Base-by-base conservation (phyloP, 2,797 vertebrate species). In the Odontamblyopus rebecca region DNA sequence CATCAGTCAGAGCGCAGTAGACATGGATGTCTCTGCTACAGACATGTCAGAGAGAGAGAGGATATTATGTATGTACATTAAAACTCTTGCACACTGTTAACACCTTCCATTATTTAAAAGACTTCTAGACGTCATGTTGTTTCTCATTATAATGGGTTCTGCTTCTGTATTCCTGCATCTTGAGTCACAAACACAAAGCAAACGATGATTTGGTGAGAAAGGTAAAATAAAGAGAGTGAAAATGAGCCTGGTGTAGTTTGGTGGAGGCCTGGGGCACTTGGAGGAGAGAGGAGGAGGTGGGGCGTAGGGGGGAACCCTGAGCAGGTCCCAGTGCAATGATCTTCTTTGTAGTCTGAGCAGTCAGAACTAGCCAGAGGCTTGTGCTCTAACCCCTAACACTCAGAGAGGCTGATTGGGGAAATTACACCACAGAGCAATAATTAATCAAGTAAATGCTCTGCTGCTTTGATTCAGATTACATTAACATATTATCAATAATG, bases 401-500 rank as follows among this genome's bases (percentile, higher is more conserved):
- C 86, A 83, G 56, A 86, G 74, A 87, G 71, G 77, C 83, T 89
- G 86, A 89, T 88, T 86, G 84, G 88, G 91, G 91, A 91, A 91
- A 92, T 89, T 88, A 88, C 84, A 87, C 75, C 74, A 80, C 77
- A 71, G 86, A 80, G 84, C 87, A 88, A 89, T 91, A 92, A 93
- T 91, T 92, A 91, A 92, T 90, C 89, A 91, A 89, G 88, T 88
- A 90, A 92, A 92, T 51, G 83, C 74, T 79, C 76, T 82, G 81
- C 82, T 76, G 84, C 86, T 89, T 89, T 91, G 86, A 91, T 91
- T 91, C 86, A 86, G 88, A 91, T 90, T 86, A 78, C 89, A 93
- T 92, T 91, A 91, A 88, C 89, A 91, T 90, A 90, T 89, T 79
- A 92, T 93, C 85, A 92, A 91, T 89, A 87, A 90, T 92, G 86